Conservation (phyloP, 1,140 invertebrate species). For the Zaprionus capensis region DNA sequence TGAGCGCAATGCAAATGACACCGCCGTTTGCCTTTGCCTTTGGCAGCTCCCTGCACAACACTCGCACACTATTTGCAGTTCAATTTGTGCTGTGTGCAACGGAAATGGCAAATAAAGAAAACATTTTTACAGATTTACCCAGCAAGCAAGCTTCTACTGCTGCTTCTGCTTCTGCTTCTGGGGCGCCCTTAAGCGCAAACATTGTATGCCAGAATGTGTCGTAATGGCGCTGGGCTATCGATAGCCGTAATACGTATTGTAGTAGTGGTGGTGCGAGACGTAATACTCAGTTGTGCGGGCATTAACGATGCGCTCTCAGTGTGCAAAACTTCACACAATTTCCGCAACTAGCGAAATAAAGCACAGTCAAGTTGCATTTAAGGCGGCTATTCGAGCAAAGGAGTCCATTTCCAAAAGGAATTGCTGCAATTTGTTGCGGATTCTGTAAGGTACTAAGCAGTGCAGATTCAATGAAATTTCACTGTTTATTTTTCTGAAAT, state of each 20-base stretch:
- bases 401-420: not conserved
- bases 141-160: constrained; percentile 8
- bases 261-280: not conserved
- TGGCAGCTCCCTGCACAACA: constrained; percentile 14
- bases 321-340: constrained; percentile 15
- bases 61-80: constrained; percentile 60
- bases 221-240: constrained; percentile 41
- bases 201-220: constrained; percentile 50
- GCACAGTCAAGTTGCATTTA: constrained; percentile 20
- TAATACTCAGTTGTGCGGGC: constrained; percentile 9
- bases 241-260: constrained; percentile 32
- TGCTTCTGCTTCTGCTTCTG: not conserved
- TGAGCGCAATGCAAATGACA: constrained; percentile 1
- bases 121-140: constrained; percentile 46
- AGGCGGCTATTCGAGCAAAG: not conserved
- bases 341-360: constrained; percentile 13
- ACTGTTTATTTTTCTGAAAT: too few relatives aligned
- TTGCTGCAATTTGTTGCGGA: not conserved
- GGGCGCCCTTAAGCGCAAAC: constrained; percentile 25
- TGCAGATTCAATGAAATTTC: too few relatives aligned
- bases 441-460: not conserved
- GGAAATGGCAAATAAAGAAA: constrained; percentile 62
- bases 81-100: constrained; percentile 53
- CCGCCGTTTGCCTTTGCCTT: not conserved
- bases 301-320: constrained; percentile 36